Base-by-base conservation (phyloP, 2,888 invertebrate genomes). In the Troilus luridus region DNA sequence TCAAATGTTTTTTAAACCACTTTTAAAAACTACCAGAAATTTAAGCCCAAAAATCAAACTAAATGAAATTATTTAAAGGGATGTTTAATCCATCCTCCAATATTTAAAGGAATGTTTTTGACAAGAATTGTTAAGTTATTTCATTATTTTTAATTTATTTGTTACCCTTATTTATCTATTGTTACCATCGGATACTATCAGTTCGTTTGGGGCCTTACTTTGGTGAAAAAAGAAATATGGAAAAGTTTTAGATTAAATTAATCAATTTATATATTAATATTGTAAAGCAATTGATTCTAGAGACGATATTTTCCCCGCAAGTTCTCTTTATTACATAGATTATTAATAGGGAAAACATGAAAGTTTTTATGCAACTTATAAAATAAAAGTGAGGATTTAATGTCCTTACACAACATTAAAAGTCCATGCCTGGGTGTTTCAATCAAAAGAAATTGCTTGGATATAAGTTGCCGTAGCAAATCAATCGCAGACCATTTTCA, bases 281-380 rank as follows among this genome's bases (percentile, higher is more conserved):
- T 64, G n/a, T 7, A 64, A n/a, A n/a, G 64, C 19, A 64, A 21
- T 21, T 21, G 21, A 8, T 21, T 10, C n/a, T 64, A n/a, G n/a
- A 14, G 14, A 59, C 8, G n/a, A n/a, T 64, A 7, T 64, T 64
- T 64, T 64, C n/a, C 10, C n/a, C n/a, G n/a, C n/a, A 8, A n/a
- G 64, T n/a, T 24, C 41, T 77, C 72, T 41, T 77, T 19, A 19
- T 17, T 41, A 41, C 72, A 17, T 24, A 41, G 41, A 77, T 77
- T 77, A 77, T 77, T 77, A 41, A 77, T 27, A 41, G 72, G 17
- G 27, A 77, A 77, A 77, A 77, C 27, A 77, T 77, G 72, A 77
- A 77, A 77, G 72, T n/a, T 27, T 77, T 77, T 77, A 77, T 77
- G 72, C 27, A 77, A 77, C 27, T 19, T 12, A 19, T 12, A 41